Base-by-base conservation (phyloP, 2,113 vertebrate genomes). In the Sander lucioperca region DNA sequence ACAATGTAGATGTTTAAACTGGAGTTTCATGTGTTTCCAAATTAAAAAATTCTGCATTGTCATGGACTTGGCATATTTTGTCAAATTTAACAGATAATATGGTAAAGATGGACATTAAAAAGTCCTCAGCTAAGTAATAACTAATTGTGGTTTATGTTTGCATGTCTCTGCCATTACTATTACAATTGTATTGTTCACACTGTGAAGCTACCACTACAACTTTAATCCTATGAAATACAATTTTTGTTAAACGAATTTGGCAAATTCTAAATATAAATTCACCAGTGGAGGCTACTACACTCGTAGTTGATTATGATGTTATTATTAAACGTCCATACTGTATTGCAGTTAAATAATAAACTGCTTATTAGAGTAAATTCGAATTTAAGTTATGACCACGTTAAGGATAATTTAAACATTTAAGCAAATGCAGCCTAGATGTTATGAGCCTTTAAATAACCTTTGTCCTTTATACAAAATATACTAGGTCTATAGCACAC, bases 281-380 rank as follows among this genome's bases (percentile, higher is more conserved):
- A 43, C 48, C 10, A n/a, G 43, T 64, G 2, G 16, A 64, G 39
- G 2, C 67, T 51, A 5, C 13, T 57, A 8, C 5, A 27, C 2
- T 45, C 6, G 5, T 33, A 33, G 33, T 6, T 33, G 33, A 39
- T 48, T 6, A 48, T 72, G 6, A 21, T 59, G 7, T 33, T 71
- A 33, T 57, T 70, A 54, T 6, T 11, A 56, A 2, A 56, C 7
- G 16, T 36, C 13, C 30, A 59, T 45, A 65, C 2, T 18, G n/a
- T 25, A 21, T 33, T 68, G 6, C 23, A 76, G 16, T 27, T 2
- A 71, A 83, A 77, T 62, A 0, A 69, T 69, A 72, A 81, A 62
- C 2, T 71, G 23, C 54, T 79, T 48, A 80, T 76, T 53, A 82
- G 50, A 50, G 39, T 69, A 36, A 58, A 85, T 5, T 74, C 14